Evolutionary conservation across 2,113 vertebrate species (phyloP), one percentile per base, ranked within the genome.

Genomic region (Colius striatus): DNA sequence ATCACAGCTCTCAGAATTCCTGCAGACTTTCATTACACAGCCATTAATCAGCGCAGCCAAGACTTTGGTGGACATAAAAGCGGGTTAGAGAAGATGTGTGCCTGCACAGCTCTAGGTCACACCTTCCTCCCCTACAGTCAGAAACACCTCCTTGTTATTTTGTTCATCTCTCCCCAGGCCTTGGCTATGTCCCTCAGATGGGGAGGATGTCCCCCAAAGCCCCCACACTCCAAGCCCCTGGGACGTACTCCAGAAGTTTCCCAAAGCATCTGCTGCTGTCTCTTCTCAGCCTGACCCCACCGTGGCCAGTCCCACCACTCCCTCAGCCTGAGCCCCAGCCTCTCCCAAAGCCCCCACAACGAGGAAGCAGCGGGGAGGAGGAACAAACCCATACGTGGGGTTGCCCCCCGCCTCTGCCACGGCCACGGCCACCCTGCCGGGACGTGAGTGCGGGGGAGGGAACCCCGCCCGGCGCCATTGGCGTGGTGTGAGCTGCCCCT

Each of bases 1-100:
- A 22, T 5, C 8, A 2, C 48, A 34, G 75, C 45, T 27, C 72
- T 58, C 22, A 8, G 15, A 54, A 77, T 66, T 87, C 65, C 86
- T 36, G 47, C 67, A 62, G 43, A 87, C 43, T 91, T 90, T 16
- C 84, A 86, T 83, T 70, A 86, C 36, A 90, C 55, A 86, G 10
- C 11, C 27, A 62, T 41, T 89, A 89, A 89, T 29, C 65, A 77
- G 72, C 1, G 8, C 19, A 30, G 50, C 41, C 72, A 41, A 47
- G 47, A 38, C 60, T 63, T 10, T 3, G 26, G 26, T 50, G 86
- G 83, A 53, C 83, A 50, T 71, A 61, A 65, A n/a, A 68, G 80
- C 14, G 7, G n/a, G 89, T 70, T 83, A 60, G 30, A 68, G 62
- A 86, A 18, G 11, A 48, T 3, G 14, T 2, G 21, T 58, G 47